Evolutionary conservation across 2,888 invertebrate genomes (phyloP).

Genomic region (Deilephila porcellus): DNA sequence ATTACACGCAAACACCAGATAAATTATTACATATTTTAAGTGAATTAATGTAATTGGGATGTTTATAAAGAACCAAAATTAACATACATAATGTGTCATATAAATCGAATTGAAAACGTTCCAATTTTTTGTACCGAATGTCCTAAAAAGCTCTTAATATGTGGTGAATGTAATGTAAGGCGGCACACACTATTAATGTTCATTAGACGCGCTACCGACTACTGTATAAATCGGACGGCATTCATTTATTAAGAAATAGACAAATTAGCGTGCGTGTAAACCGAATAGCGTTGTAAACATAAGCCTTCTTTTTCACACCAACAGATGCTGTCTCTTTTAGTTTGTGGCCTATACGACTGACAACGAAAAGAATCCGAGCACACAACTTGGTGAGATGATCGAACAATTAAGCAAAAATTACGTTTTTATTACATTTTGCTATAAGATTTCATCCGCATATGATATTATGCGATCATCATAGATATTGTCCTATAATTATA

Average conservation of each 20-base stretch:
- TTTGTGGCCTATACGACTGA: neutral
- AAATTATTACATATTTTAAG: too few relatives aligned
- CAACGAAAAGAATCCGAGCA: neutral
- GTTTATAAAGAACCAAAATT: too few relatives aligned
- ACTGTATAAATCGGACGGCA: slow-evolving; percentile 29
- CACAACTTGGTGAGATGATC: too few relatives aligned
- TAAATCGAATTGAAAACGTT: neutral
- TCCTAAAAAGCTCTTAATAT: neutral
- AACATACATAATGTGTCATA: too few relatives aligned
- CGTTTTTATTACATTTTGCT: too few relatives aligned
- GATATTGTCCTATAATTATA: too few relatives aligned
- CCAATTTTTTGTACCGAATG: neutral
- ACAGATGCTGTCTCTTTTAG: slow-evolving; percentile 5
- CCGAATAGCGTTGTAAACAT: slow-evolving; percentile 77
- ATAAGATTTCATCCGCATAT: too few relatives aligned
- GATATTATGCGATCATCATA: too few relatives aligned
- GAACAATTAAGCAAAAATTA: too few relatives aligned
- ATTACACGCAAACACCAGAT: too few relatives aligned
- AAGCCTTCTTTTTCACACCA: slow-evolving; percentile 66
- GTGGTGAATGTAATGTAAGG: neutral
- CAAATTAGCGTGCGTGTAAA: slow-evolving; percentile 84
- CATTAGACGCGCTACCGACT: slow-evolving; percentile 29
- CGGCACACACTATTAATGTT: slow-evolving; percentile 29
- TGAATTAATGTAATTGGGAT: too few relatives aligned
- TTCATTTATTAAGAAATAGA: slow-evolving; percentile 53